Base-by-base conservation (phyloP, 2,113 vertebrate species). In the Lanius ludovicianus region DNA sequence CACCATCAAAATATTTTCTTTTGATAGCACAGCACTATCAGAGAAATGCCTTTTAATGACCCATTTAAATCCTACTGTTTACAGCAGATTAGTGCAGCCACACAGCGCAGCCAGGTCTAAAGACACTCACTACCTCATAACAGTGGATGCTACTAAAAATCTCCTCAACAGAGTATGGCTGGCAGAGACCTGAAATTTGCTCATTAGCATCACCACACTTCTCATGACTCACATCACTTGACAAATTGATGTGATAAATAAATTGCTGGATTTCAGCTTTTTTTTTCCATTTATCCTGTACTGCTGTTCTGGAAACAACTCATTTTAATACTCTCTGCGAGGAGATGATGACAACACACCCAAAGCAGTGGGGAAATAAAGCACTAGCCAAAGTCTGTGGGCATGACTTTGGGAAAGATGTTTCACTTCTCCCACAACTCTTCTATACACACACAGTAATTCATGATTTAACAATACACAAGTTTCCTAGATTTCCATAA, bases 1-100 rank as follows among this genome's bases (percentile, higher is more conserved):
- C 60, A 68, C 52, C 30, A 86, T 77, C 37, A 85, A 96, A 93
- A 94, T 62, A 47, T 80, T 94, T 92, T 78, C 65, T 88, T 89
- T 73, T 79, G 70, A 70, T 62, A 70, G 62, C 19, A 8, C 24
- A 33, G 37, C 60, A 81, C 87, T 91, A 70, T 39, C 74, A 76
- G 30, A 70, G 64, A 81, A 87, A 85, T 56, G 35, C 24, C 49
- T 83, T 70, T 78, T 84, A 93, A 47, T 65, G 47, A 79, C 31
- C 60, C 53, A 21, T 62, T 92, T 87, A 87, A 84, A 67, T 64
- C 83, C 70, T 12, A 15, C 57, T 70, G 20, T 37, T 70, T 47
- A 84, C 42, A 85, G 56, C 35, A 64, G 22, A 46, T 76, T 19
- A 46, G 65, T 33, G 23, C 47, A 67, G 39, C 33, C 30, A 0